Evolutionary conservation across 2,113 vertebrate genomes (phyloP), one percentile per base, ranked within the genome.

Genomic region (Petroica traversi): DNA sequence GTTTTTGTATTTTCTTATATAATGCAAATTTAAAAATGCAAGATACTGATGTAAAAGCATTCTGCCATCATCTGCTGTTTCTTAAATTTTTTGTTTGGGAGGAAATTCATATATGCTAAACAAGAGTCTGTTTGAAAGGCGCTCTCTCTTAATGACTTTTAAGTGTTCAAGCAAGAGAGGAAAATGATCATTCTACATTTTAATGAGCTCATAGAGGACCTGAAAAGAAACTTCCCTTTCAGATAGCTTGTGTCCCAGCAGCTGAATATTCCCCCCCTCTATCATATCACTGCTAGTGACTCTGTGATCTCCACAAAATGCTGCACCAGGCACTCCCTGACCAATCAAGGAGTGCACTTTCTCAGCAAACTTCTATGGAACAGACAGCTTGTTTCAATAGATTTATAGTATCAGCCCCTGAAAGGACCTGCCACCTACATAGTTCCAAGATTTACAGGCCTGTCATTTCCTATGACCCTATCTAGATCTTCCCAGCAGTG

Each of bases 71-170:
- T 96, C 94, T 77, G 94, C 88, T 80, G 51, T 76, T 94, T 94
- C 71, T 49, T 51, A 77, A 92, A 74, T 77, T 96, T 88, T 92
- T 75, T 81, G 36, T 84, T 94, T 57, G 41, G 12, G 36, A 88
- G 72, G 79, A 94, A 93, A 88, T 95, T 96, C 94, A 81, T 90
- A 80, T 59, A 94, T 93, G 85, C 90, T 95, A 94, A 93, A 66
- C 64, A 45, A 85, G 82, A 95, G 55, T 17, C 55, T 90, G 59
- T 80, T 78, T 93, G 59, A 90, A 96, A 96, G 89, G 85, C 95
- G 46, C 40, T 77, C 36, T 94, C 52, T 92, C 79, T 77, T 94
- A 92, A 95, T 92, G 62, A 80, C 71, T 92, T 92, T 29, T 67
- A 90, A 95, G 82, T 55, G 55, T 67, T 96, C 93, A 92, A 75